Base-by-base conservation (phyloP, 2,888 invertebrate genomes). In the Nymphalis urticae region DNA sequence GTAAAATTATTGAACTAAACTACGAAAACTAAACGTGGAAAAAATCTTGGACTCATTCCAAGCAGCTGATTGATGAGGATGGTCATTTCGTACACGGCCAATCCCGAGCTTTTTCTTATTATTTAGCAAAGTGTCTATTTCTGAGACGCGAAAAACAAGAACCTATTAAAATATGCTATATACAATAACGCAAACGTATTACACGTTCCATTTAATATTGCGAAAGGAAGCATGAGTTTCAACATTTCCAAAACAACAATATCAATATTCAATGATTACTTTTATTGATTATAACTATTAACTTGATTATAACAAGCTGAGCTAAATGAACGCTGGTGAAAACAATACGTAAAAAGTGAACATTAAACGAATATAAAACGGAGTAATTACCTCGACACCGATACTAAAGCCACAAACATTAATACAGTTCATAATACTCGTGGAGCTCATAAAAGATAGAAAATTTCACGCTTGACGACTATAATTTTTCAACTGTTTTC, bases 41-140 rank as follows among this genome's bases (percentile, higher is more conserved):
- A 91, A 92, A 92, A 91, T 89, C 82, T 92, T 92, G 92, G 92
- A 90, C 83, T 77, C 81, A 81, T 79, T 90, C 92, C 92, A 92
- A 92, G 87, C 88, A 90, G 90, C 90, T 92, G 92, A 92, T 92
- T 92, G 92, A 92, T 92, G 92, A 92, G 92, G 92, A 92, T 92
- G 92, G 92, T 90, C 92, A 92, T 91, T 90, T 92, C 86, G 92
- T 89, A 88, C 91, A 91, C 92, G 90, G 89, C 92, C 92, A 92
- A 92, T 92, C 91, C 85, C 85, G 89, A 88, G 86, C 88, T 89
- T 90, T 91, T 91, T 92, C 92, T 88, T 92, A 92, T 92, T 92
- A 92, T 92, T 92, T 88, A 92, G 92, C 89, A 85, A 89, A 92
- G 86, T 85, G 83, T 89, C 92, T 92, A 92, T 92, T 92, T 92